These are phyloP conservation scores for Palythoa grandiflora DNA, from an alignment of 92 coral and sea anemone genomes.

Conservation along the genomic window DNA sequence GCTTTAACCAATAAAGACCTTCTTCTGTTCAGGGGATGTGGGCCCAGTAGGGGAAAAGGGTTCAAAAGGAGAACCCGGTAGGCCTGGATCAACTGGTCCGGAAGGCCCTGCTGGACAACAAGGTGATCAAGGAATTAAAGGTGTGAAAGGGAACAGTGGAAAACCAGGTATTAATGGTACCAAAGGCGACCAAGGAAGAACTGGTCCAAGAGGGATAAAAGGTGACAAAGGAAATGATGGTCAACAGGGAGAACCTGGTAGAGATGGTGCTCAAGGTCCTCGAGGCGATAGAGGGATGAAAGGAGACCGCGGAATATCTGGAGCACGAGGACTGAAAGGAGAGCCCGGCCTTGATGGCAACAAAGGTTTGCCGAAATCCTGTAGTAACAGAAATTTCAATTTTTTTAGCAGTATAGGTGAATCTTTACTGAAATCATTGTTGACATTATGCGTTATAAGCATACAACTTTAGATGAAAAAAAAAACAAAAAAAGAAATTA, in stretches of 20 bases:
- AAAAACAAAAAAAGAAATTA: too few species aligned
- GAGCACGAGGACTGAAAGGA: not conserved
- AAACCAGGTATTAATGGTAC: conserved; percentile 18
- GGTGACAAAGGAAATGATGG: conserved; percentile 18
- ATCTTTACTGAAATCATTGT: too few species aligned
- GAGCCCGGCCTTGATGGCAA: not conserved
- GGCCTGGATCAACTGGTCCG: not conserved
- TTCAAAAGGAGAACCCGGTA: not conserved
- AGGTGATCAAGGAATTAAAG: not conserved
- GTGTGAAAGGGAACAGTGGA: conserved; percentile 9
- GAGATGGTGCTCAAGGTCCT: not conserved
- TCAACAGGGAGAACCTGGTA: not conserved
- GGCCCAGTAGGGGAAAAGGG: not conserved
- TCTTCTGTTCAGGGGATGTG: not conserved
- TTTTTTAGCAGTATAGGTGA: too few species aligned
- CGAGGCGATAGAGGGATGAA: not conserved
- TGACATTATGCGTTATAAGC: too few species aligned
- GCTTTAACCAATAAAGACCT: not conserved
- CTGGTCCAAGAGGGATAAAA: conserved; percentile 4
- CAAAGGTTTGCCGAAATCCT: not conserved
- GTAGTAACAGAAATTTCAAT: not conserved
- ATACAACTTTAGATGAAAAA: too few species aligned
- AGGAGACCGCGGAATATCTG: not conserved
- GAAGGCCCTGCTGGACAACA: not conserved
- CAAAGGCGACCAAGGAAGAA: conserved; percentile 14